Conservation (phyloP, 1,140 invertebrate species). For the Stegodyphus dumicola region DNA sequence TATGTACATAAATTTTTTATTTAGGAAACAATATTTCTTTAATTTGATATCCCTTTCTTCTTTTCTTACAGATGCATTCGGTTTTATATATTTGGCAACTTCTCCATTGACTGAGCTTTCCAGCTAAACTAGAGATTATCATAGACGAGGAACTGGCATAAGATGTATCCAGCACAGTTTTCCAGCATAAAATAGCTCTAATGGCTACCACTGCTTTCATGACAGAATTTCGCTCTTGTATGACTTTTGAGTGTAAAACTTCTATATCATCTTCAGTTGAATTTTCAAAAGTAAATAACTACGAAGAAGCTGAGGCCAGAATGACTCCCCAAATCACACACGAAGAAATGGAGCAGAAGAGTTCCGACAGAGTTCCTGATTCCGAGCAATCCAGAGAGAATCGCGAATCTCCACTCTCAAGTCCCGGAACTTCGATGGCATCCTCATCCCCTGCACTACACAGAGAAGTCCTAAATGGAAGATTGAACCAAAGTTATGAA, state of each 20-base stretch:
- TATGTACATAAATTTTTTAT: no score
- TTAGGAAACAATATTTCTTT: no score
- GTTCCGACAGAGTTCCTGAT: background rate
- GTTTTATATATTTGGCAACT: no score
- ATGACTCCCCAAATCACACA: no score
- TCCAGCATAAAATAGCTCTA: background rate
- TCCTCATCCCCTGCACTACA: background rate
- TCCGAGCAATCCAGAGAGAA: background rate
- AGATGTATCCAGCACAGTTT: no score
- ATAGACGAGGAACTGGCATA: no score
- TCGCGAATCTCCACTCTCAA: background rate
- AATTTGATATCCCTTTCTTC: no score
- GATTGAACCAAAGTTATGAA: background rate
- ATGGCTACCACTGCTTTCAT: slow-evolving; percentile 26
- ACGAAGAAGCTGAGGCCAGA: background rate
- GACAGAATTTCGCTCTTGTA: slow-evolving; percentile 12
- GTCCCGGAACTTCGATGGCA: background rate
- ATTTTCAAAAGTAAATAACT: background rate
- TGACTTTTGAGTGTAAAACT: slow-evolving; percentile 22
- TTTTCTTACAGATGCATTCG: no score
- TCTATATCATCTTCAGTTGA: background rate
- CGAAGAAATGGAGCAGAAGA: background rate
- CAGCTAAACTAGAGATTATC: no score
- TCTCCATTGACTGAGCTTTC: no score
- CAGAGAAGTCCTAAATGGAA: background rate